A percentile compares a stretch with the other conserved stretches of the same genome.
Evolutionary conservation across 2,888 invertebrate species (phyloP).

Genomic region (Tachina grossa): DNA sequence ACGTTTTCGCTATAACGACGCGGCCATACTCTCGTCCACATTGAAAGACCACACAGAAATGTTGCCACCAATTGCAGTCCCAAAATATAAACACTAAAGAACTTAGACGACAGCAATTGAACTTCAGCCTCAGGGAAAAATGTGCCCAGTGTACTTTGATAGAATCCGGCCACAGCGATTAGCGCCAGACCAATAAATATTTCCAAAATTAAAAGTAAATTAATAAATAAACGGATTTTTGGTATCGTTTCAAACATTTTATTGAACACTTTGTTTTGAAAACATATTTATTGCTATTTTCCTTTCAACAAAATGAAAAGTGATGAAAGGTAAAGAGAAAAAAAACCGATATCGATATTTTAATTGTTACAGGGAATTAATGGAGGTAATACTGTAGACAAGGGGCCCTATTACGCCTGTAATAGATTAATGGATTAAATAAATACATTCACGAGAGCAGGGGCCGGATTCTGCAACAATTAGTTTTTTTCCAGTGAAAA

Average conservation of each 20-base stretch:
- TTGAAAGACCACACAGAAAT: constrained; percentile 75
- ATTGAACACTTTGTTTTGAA: constrained; percentile 44
- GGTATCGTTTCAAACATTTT: constrained; percentile 79
- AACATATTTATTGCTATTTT: not conserved
- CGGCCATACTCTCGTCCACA: constrained; percentile 78
- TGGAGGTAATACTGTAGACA: too few relatives aligned
- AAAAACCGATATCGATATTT: too few relatives aligned
- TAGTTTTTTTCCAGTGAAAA: too few relatives aligned
- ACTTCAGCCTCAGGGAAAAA: constrained; percentile 75
- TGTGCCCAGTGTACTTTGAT: constrained; percentile 74
- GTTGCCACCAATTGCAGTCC: constrained; percentile 76
- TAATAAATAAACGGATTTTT: constrained; percentile 76
- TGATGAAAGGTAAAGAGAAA: not conserved
- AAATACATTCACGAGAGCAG: too few relatives aligned
- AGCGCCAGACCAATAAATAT: constrained; percentile 75
- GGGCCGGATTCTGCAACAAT: too few relatives aligned
- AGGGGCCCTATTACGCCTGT: too few relatives aligned
- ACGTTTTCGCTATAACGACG: constrained; percentile 77
- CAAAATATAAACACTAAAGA: constrained; percentile 77
- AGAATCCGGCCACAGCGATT: constrained; percentile 74
- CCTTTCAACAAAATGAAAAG: not conserved
- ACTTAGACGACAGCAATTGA: constrained; percentile 73
- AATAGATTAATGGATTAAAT: too few relatives aligned
- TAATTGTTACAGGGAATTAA: too few relatives aligned
- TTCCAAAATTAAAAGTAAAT: constrained; percentile 75